Evolutionary conservation across 2,113 vertebrate genomes (phyloP).

Genomic region (Oncorhynchus keta): DNA sequence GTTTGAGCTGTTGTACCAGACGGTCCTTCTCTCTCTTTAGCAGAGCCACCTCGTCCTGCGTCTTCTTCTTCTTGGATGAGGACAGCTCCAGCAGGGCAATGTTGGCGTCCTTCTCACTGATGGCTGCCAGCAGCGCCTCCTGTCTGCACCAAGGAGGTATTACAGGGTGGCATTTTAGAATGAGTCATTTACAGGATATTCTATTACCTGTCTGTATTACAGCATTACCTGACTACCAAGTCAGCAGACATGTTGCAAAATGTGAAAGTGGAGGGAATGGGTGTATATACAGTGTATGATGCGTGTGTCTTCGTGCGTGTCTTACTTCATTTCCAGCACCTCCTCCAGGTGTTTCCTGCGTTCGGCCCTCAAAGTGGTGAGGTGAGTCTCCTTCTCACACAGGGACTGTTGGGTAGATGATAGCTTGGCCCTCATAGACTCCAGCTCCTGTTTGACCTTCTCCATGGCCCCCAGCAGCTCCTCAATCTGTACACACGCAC

Average conservation of each 20-base stretch:
- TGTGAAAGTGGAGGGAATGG: no score
- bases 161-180: constrained; percentile 12
- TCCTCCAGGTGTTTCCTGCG: constrained; percentile 97
- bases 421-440: constrained; percentile 97
- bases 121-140: constrained; percentile 96
- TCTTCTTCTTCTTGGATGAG: constrained; percentile 96
- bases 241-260: no score
- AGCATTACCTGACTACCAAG: not conserved
- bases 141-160: constrained; percentile 75
- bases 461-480: constrained; percentile 97
- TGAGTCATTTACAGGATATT: constrained; percentile 4
- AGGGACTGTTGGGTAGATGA: constrained; percentile 96
- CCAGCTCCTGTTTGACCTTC: constrained; percentile 96
- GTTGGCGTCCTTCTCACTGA: constrained; percentile 98
- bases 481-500: constrained; percentile 80
- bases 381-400: constrained; percentile 94
- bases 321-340: constrained; percentile 99
- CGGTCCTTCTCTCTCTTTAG: constrained; percentile 95
- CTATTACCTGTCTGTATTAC: not conserved
- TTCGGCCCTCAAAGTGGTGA: constrained; percentile 92
- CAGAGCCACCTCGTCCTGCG: constrained; percentile 94
- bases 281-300: no score
- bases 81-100: constrained; percentile 95
- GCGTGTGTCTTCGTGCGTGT: constrained; percentile 43
- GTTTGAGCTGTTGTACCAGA: constrained; percentile 95